Evolutionary conservation across 2,888 invertebrate species (phyloP).

Genomic region (Eilema depressum): DNA sequence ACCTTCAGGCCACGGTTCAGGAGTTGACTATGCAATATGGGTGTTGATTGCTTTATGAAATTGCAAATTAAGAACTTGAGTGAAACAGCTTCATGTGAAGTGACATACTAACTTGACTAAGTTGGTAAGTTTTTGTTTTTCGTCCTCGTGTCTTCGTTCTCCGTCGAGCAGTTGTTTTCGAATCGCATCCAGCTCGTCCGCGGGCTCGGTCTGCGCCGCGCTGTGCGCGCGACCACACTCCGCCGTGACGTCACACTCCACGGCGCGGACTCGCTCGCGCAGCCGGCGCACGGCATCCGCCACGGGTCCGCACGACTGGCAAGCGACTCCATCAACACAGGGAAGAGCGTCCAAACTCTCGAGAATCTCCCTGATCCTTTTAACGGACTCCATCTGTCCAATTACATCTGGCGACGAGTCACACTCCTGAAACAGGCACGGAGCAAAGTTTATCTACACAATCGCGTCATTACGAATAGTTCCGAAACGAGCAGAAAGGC

Average conservation of each 20-base stretch:
- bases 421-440: constrained; percentile 56
- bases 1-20: too few species aligned
- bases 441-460: neutral
- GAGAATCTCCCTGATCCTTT: constrained; percentile 41
- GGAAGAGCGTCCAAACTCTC: constrained; percentile 26
- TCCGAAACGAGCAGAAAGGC: neutral
- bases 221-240: constrained; percentile 17
- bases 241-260: constrained; percentile 26
- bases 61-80: too few species aligned
- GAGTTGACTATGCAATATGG: too few species aligned
- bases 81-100: too few species aligned
- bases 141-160: constrained; percentile 59
- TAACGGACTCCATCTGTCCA: constrained; percentile 45
- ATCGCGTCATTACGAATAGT: neutral
- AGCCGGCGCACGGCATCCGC: constrained; percentile 21
- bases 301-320: constrained; percentile 25
- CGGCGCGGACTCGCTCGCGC: constrained; percentile 39
- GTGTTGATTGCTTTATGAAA: too few species aligned
- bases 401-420: constrained; percentile 55
- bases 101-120: constrained; percentile 64
- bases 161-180: constrained; percentile 20
- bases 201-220: constrained; percentile 35
- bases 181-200: constrained; percentile 16
- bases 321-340: constrained; percentile 15
- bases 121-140: constrained; percentile 65